Conservation (phyloP, 2,113 vertebrate species). For the Daboia siamensis region DNA sequence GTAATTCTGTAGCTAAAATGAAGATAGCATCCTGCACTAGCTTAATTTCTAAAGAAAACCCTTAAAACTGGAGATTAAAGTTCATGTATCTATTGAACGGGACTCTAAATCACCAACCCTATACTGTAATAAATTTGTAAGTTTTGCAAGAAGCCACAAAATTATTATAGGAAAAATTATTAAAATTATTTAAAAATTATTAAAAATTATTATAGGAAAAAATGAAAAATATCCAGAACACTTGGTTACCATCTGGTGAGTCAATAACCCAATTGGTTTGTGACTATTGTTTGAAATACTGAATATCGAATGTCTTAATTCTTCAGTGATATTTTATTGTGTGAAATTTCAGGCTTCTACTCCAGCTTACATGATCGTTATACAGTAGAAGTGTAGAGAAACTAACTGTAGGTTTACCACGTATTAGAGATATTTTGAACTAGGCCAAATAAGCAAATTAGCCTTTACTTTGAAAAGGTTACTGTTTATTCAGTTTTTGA, state of each 20-base stretch:
- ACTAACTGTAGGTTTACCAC: neutral
- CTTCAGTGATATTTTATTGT: neutral
- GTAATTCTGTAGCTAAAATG: neutral
- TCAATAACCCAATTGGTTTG: neutral
- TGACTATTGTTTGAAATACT: neutral
- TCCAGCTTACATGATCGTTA: neutral
- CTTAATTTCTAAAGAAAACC: neutral
- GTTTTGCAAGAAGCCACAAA: neutral
- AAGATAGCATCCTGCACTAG: neutral
- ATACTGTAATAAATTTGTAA: neutral
- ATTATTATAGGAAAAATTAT: no score
- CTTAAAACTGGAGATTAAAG: neutral
- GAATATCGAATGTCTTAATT: neutral
- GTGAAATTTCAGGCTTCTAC: neutral
- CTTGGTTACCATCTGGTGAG: neutral
- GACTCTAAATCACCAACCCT: neutral
- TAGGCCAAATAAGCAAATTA: neutral
- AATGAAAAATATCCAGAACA: neutral
- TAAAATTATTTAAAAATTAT: no score
- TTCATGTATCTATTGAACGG: neutral
- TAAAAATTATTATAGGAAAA: neutral
- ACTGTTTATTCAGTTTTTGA: neutral
- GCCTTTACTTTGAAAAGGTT: neutral
- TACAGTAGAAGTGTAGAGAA: neutral
- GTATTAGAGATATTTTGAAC: neutral